Base-by-base conservation (phyloP, 1,140 invertebrate species). In the Oscheius sp. region DNA sequence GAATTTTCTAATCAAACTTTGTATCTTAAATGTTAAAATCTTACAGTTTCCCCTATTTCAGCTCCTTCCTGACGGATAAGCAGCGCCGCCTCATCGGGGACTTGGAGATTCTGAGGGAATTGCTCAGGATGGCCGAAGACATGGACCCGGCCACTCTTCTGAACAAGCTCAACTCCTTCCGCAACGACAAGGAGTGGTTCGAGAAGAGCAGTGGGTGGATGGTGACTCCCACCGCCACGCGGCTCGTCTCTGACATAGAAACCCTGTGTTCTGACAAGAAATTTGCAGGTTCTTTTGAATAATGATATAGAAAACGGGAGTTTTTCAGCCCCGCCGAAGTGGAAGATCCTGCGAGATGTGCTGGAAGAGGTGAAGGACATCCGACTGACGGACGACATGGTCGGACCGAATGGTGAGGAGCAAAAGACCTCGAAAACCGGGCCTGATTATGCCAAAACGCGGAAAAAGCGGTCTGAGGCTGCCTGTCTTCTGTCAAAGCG, bases 201-300 rank as follows among this genome's bases (percentile, higher is more conserved):
- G 75, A 80, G 58, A 79, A 82, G 13, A 84, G 82, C 34, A 80
- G 77, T 49, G 79, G 79, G 15, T 82, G 80, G 81, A 23, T 82
- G 4, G 67, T 82, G 23, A 78, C 81, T 10, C 74, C 79, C 15
- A 79, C 80, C 2, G 82, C 82, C 18, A 49, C 55, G 29, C 80
- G 63, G 38, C 38, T 82, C 4, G 79, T 83, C 38, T 38, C 65
- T 13, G 77, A 68, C 64, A 34, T 82, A 23, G 78, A 83, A 23
- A 32, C 63, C 1, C 62, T 80, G 1, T 81, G 79, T 46, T 66
- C 38, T 7, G 65, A 70, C 15, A 79, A 67, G 32, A 81, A 59
- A 31, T 77, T 81, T 70, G 26, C 63, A 42, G 35, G 78, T 81
- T 15, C 18, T 35, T 65, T 76, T 58, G 26, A 26, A 3, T 45